Base-by-base conservation (phyloP, 2,113 vertebrate genomes). In the Falcunculus frontatus region DNA sequence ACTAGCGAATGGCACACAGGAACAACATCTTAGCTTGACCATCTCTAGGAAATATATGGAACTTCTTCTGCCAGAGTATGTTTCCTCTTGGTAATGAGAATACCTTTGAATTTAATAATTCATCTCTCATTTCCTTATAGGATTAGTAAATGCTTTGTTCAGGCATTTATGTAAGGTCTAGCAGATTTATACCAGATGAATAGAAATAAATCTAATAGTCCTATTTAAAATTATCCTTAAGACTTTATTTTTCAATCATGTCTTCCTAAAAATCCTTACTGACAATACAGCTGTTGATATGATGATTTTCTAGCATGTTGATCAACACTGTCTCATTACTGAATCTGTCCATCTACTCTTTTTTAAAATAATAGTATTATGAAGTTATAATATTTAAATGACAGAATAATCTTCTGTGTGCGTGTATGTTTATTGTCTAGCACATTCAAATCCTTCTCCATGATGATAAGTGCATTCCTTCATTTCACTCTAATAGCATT, bases 381-480 rank as follows among this genome's bases (percentile, higher is more conserved):
- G 42, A 60, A 84, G 8, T 60, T 42, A 35, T 16, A 69, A 17
- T 9, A 53, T 81, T 77, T 74, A 47, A 89, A 84, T 60, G 11
- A 11, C 4, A 78, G 13, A 89, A 59, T 46, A 68, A 56, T 56
- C 5, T 50, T 46, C 25, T 59, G 5, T 39, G 8, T 47, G 9
- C 3, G 1, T 23, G 5, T 26, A 4, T 70, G 9, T 30, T 9
- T 17, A 42, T 29, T 73, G 20, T 46, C 55, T 4, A 1, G 16
- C 16, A 56, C 21, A 62, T 39, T 82, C 21, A 70, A 62, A 44
- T 44, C 13, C 9, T 70, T 59, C n/a, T 82, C 22, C 33, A 11
- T 11, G 10, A 39, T 50, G 26, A 42, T 57, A 87, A 81, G 7
- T 23, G 5, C 5, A 23, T 62, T 47, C 10, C 14, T 93, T 73